Conservation (phyloP, 1,140 invertebrate species). For the Harpegnathos saltator region DNA sequence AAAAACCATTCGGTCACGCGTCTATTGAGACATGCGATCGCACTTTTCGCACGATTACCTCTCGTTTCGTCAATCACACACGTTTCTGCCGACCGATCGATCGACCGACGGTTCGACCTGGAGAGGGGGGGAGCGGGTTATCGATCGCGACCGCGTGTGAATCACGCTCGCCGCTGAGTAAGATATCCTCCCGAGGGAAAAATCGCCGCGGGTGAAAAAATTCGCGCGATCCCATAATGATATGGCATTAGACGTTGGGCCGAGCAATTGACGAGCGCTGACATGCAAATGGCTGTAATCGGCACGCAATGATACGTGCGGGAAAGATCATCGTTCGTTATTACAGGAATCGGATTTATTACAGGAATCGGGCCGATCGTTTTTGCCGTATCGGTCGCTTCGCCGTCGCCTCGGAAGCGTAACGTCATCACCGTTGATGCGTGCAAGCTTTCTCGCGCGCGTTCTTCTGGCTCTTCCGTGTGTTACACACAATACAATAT, state of each 20-base stretch:
- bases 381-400: neutral
- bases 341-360: neutral
- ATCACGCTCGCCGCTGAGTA: conserved; percentile 13
- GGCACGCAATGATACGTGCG: neutral
- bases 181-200: neutral
- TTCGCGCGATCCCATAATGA: conserved; percentile 20
- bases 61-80: neutral
- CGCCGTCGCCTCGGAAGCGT: neutral
- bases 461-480: too few species aligned
- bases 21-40: too few species aligned
- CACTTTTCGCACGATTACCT: neutral
- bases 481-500: too few species aligned
- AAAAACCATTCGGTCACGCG: neutral
- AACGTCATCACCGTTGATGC: too few species aligned
- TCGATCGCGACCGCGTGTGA: neutral
- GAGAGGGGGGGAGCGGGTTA: too few species aligned
- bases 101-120: conserved; percentile 1
- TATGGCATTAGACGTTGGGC: conserved; percentile 10
- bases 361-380: too few species aligned
- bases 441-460: too few species aligned
- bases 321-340: neutral
- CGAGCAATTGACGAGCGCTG: conserved; percentile 28
- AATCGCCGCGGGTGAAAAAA: neutral
- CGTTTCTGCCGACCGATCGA: neutral
- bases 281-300: neutral